Percentiles rank a stretch among this genome's conserved stretches.
Conservation (phyloP, 2,797 vertebrate species). For the Oreortyx pictus region DNA sequence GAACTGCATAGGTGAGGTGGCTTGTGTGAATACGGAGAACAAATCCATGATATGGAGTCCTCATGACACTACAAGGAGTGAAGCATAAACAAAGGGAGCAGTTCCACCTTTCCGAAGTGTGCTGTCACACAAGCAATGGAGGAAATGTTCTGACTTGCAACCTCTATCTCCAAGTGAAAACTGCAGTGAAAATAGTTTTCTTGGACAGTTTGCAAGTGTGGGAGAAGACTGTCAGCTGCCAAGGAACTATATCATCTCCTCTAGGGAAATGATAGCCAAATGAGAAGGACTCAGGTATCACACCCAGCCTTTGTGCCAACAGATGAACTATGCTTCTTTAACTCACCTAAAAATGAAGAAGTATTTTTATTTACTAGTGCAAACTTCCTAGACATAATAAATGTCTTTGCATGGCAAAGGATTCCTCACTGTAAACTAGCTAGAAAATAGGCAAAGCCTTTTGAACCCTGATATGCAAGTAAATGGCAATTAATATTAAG, state of each 20-base stretch:
- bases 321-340: rapidly evolving
- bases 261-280: rapidly evolving
- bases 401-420: background rate
- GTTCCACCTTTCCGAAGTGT: background rate
- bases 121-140: background rate
- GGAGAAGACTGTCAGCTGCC: background rate
- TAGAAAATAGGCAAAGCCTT: background rate
- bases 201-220: background rate
- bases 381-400: background rate
- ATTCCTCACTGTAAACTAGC: background rate
- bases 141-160: rapidly evolving
- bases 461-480: background rate
- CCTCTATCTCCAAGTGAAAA: background rate
- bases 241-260: background rate
- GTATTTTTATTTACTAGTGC: rapidly evolving
- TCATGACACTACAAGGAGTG: background rate
- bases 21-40: rapidly evolving
- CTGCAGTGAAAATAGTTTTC: background rate
- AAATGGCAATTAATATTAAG: background rate
- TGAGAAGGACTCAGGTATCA: rapidly evolving
- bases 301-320: background rate
- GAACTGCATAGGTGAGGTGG: rapidly evolving
- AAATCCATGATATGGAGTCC: background rate
- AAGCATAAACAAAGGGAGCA: background rate
- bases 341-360: background rate